These are phyloP conservation scores for Muraenolepis orangiensis DNA, from an alignment of 2,797 vertebrate species.

Conservation along the genomic window DNA sequence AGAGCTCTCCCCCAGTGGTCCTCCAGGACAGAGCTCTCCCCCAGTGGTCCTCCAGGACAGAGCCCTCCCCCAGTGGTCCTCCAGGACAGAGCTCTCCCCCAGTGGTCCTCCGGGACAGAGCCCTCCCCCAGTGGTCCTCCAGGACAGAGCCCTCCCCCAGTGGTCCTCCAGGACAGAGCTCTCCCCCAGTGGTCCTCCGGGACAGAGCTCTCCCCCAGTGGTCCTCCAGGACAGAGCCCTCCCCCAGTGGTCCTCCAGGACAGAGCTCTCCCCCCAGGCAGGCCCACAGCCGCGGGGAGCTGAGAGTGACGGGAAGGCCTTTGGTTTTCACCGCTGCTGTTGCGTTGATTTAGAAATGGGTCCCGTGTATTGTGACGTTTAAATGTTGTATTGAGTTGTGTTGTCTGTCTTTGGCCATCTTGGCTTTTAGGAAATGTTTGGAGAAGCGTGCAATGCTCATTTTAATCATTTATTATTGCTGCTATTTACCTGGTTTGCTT, in stretches of 20 bases:
- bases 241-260: slow-evolving; percentile 19
- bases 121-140: slow-evolving; percentile 24
- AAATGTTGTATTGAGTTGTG: background rate
- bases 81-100: slow-evolving; percentile 1
- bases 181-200: slow-evolving; percentile 22
- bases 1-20: slow-evolving; percentile 27
- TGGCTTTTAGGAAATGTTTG: background rate
- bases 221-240: too few relatives aligned
- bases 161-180: too few relatives aligned
- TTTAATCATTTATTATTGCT: background rate
- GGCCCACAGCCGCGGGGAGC: background rate
- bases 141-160: background rate
- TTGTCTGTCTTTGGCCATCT: background rate
- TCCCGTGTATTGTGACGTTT: background rate
- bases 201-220: slow-evolving; percentile 2
- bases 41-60: too few relatives aligned
- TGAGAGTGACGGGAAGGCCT: background rate
- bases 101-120: too few relatives aligned
- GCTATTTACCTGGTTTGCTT: background rate
- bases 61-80: slow-evolving; percentile 24
- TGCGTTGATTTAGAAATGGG: background rate
- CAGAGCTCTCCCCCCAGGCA: slow-evolving; percentile 6
- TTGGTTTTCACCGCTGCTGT: background rate
- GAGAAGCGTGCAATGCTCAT: background rate
- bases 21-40: slow-evolving; percentile 1